Evolutionary conservation across 2,888 invertebrate species (phyloP).

Genomic region (Acanthosoma haemorrhoidale): DNA sequence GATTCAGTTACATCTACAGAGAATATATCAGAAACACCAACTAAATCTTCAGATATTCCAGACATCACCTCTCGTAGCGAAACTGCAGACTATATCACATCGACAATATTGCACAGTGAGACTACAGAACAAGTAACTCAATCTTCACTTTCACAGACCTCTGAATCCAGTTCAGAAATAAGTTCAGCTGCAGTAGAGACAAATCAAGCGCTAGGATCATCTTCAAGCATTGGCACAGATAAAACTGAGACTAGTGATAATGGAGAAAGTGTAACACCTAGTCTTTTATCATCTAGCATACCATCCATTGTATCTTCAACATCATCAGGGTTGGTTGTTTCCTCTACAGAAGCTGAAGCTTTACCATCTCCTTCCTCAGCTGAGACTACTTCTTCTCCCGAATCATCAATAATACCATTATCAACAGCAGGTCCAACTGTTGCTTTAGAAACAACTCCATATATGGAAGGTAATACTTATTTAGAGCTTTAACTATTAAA

Average conservation of each 20-base stretch:
- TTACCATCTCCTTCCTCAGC: not conserved
- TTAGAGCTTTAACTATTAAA: not conserved
- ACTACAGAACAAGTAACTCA: not conserved
- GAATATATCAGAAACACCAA: not conserved
- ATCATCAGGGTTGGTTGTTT: not conserved
- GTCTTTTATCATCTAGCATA: not conserved
- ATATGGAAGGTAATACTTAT: slow-evolving; percentile 2
- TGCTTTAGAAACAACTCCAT: slow-evolving; percentile 4
- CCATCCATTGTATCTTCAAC: not conserved
- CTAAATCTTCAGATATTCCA: not conserved
- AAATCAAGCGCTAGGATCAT: not conserved
- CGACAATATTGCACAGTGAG: not conserved
- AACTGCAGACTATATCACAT: not conserved
- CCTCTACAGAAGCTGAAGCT: not conserved
- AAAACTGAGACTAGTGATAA: not conserved
- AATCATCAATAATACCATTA: not conserved
- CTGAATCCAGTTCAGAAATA: not conserved
- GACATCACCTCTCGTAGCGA: not conserved
- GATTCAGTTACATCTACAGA: not conserved
- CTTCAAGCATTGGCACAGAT: not conserved
- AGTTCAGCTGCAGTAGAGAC: not conserved
- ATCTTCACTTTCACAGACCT: not conserved
- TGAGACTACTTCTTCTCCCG: not conserved
- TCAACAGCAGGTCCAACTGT: not conserved
- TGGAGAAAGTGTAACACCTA: not conserved